Evolutionary conservation across 2,113 vertebrate species (phyloP).

Genomic region (Ivindomyrus marchei): DNA sequence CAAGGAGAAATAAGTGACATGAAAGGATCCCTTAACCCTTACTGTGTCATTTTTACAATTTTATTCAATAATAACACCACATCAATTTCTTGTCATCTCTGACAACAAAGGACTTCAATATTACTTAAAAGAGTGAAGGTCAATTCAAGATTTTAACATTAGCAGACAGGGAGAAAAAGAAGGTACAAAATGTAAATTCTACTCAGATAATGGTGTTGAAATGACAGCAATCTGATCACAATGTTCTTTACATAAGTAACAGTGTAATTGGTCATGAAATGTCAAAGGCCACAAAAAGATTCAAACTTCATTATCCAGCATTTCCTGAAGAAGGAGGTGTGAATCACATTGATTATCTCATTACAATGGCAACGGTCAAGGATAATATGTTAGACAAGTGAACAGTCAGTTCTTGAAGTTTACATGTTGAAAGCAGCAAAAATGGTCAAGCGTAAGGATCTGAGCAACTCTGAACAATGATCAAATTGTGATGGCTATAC

Average conservation of each 20-base stretch:
- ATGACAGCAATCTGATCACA: not conserved
- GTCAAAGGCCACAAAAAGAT: not conserved
- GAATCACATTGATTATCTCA: not conserved
- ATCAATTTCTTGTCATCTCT: not conserved
- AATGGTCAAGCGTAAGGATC: not conserved
- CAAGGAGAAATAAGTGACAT: not conserved
- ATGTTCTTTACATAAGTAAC: not conserved
- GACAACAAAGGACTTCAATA: not conserved
- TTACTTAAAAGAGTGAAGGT: not conserved
- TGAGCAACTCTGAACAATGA: not conserved
- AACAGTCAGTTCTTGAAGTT: not conserved
- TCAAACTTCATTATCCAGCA: not conserved
- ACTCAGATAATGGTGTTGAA: not conserved
- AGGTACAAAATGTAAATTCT: not conserved
- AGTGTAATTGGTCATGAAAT: not conserved
- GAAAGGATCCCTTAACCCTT: not conserved
- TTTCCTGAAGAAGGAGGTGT: not conserved
- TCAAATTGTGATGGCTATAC: not conserved
- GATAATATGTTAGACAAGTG: not conserved
- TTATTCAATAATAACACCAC: not conserved
- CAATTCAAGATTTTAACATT: not conserved
- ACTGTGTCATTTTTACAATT: not conserved
- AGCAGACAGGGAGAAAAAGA: not conserved
- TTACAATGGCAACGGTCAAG: not conserved
- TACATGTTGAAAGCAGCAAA: not conserved